A percentile compares a stretch with the other conserved stretches of the same genome.
phyloP scores from a whole-genome alignment of 2,888 invertebrate genomes.

The Nephrocerus scutellatus region DNA sequence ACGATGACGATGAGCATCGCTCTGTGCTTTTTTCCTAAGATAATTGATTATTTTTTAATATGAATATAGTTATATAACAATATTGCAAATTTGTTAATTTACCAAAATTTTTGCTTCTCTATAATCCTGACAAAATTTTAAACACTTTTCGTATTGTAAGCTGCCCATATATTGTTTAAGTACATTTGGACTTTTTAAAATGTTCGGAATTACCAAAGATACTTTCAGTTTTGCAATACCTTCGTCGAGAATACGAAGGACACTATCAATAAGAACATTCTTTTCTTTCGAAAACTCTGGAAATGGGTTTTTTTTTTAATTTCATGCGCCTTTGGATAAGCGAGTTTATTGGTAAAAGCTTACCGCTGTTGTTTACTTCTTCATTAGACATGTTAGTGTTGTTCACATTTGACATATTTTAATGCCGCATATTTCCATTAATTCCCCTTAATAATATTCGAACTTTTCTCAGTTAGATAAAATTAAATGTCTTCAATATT shows the following conservation, averaged over 20 bases:
- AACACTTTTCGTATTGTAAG: conserved; percentile 19
- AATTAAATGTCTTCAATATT: no score
- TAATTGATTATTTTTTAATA: neutral
- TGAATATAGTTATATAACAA: neutral
- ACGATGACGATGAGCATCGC: neutral
- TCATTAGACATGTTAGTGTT: no score
- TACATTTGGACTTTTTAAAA: conserved; percentile 23
- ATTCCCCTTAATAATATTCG: no score
- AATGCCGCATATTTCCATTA: no score
- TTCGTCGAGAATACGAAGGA: conserved; percentile 25
- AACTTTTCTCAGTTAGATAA: no score
- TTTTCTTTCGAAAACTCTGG: no score
- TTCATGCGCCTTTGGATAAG: no score
- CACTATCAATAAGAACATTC: no score
- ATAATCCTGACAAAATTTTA: conserved; percentile 21
- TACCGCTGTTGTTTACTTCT: no score
- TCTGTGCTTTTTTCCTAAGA: conserved; percentile 8
- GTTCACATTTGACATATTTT: no score
- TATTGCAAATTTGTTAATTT: neutral
- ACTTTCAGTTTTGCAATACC: conserved; percentile 28
- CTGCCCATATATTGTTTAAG: conserved; percentile 19
- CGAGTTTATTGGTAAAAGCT: no score
- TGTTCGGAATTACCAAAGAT: conserved; percentile 24
- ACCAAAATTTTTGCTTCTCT: conserved; percentile 7
- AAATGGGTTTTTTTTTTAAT: no score